Evolutionary conservation across 1,140 invertebrate genomes (phyloP).

Genomic region (Oryctes rhinoceros): DNA sequence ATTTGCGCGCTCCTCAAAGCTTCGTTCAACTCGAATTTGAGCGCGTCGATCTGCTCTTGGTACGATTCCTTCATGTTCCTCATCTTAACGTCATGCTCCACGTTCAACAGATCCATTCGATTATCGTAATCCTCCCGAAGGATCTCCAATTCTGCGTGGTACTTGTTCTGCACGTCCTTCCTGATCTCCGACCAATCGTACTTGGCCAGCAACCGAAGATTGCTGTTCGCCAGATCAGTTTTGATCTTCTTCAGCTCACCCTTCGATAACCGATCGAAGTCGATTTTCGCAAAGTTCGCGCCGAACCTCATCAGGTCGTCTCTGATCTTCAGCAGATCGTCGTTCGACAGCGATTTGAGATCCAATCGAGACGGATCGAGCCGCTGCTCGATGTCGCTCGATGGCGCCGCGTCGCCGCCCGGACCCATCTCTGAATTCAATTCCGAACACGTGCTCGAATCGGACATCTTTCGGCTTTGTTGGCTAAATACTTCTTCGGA

Average conservation of each 20-base stretch:
- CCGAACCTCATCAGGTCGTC: conserved; percentile 44
- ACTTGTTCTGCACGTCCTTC: conserved; percentile 49
- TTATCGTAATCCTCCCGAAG: conserved; percentile 60
- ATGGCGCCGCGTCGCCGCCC: conserved; percentile 43
- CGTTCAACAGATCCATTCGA: conserved; percentile 62
- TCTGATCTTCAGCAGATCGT: conserved; percentile 48
- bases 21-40: conserved; percentile 64
- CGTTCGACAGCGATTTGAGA: conserved; percentile 43
- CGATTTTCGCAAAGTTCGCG: conserved; percentile 44
- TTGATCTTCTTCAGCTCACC: conserved; percentile 51
- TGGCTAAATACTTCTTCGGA: conserved; percentile 76
- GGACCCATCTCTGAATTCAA: conserved; percentile 42
- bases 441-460: conserved; percentile 58
- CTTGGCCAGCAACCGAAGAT: conserved; percentile 46
- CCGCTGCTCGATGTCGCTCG: neutral
- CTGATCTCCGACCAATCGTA: conserved; percentile 47
- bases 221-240: conserved; percentile 46
- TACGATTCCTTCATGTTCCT: conserved; percentile 62
- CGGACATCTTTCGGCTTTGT: conserved; percentile 69
- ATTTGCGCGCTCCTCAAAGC: conserved; percentile 54
- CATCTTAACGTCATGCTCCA: conserved; percentile 62
- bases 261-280: conserved; percentile 48
- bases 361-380: conserved; percentile 21
- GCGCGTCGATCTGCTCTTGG: conserved; percentile 61
- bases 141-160: conserved; percentile 55